Percentiles rank a stretch among this genome's conserved stretches.
Evolutionary conservation across 2,797 vertebrate species (phyloP).

Genomic region (Platyrinchus mystaceus): DNA sequence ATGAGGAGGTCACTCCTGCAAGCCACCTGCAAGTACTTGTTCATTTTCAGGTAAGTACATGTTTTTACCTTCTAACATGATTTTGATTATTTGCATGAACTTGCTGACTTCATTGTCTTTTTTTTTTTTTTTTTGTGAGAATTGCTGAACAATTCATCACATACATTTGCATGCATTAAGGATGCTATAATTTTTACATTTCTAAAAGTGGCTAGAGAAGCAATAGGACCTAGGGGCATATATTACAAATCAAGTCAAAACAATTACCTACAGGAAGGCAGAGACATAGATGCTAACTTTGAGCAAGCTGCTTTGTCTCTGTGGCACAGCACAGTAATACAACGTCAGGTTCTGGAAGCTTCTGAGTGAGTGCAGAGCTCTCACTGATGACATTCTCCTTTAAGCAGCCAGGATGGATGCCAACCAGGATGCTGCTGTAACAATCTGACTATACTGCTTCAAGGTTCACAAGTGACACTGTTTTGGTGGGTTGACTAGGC

Average conservation of each 20-base stretch:
- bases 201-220: background rate
- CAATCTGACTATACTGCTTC: background rate
- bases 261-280: background rate
- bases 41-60: background rate
- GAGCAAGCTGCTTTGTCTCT: background rate
- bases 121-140: background rate
- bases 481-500: background rate
- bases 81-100: background rate
- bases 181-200: background rate
- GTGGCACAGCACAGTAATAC: background rate
- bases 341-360: background rate
- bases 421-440: background rate
- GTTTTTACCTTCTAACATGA: background rate
- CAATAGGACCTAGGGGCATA: background rate
- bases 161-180: background rate
- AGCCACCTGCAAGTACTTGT: background rate
- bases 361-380: background rate
- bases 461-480: background rate
- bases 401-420: background rate
- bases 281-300: background rate
- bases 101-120: background rate
- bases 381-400: background rate
- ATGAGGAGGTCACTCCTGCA: background rate
- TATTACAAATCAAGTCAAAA: background rate
- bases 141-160: background rate